A percentile compares a stretch with the other conserved stretches of the same genome.
Evolutionary conservation across 2,113 vertebrate species (phyloP).

Genomic region (Phalacrocorax aristotelis): DNA sequence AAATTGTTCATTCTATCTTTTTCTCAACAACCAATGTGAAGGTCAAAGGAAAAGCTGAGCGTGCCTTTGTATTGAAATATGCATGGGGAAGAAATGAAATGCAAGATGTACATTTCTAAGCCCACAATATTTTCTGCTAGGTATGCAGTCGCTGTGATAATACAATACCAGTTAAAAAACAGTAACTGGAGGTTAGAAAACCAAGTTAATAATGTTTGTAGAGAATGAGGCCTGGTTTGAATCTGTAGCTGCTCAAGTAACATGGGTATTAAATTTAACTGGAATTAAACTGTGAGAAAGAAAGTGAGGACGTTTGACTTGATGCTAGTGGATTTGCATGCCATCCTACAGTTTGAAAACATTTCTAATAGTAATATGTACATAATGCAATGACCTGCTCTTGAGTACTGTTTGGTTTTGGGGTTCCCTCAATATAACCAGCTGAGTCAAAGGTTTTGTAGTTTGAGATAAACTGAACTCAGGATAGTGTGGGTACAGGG

Average conservation of each 20-base stretch:
- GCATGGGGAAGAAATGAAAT: background rate
- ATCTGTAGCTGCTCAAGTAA: background rate
- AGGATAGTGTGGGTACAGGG: background rate
- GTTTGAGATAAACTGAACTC: background rate
- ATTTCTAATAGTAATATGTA: background rate
- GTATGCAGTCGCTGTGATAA: background rate
- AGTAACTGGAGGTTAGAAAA: background rate
- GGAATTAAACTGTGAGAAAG: background rate
- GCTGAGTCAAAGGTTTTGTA: background rate
- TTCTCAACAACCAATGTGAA: background rate
- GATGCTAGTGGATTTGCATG: background rate
- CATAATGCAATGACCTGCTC: background rate
- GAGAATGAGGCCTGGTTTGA: background rate
- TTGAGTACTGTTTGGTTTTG: background rate
- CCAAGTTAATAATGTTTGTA: background rate
- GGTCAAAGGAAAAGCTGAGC: background rate
- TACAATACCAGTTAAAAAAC: background rate
- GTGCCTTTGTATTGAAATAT: background rate
- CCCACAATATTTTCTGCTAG: background rate
- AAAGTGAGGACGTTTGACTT: background rate
- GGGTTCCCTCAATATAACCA: background rate
- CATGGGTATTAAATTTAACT: background rate
- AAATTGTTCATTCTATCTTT: background rate
- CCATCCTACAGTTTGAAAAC: background rate
- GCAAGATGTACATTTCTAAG: background rate